These are phyloP conservation scores for Corythoichthys haematopterus DNA, from an alignment of 2,113 vertebrate genomes.

Conservation along the genomic window DNA sequence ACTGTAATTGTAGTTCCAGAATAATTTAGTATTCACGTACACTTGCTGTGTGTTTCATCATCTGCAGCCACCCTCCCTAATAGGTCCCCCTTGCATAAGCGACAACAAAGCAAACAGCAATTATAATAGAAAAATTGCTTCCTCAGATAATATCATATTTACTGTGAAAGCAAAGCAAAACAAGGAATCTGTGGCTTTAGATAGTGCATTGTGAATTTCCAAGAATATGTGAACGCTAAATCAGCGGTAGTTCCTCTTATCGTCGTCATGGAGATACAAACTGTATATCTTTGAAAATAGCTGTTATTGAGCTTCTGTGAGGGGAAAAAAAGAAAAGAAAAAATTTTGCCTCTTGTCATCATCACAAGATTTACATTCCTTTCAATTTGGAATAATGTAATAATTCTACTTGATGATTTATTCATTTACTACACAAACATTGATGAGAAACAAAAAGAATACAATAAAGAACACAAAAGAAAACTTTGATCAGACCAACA, in stretches of 20 bases:
- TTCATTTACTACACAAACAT: conserved; percentile 33
- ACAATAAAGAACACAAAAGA: conserved; percentile 11
- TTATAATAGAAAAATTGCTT: conserved; percentile 58
- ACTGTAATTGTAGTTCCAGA: conserved; percentile 24
- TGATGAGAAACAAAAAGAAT: conserved; percentile 11
- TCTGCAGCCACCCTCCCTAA: conserved; percentile 22
- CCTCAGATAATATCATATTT: conserved; percentile 47
- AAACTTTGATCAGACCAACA: conserved; percentile 33
- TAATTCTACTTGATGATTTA: conserved; percentile 22
- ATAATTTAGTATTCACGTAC: conserved; percentile 28
- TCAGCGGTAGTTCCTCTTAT: conserved; percentile 17
- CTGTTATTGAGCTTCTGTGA: conserved; percentile 30
- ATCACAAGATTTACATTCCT: conserved; percentile 18
- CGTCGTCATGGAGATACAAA: conserved; percentile 13
- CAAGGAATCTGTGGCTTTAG: background rate
- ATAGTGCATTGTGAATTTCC: conserved; percentile 14
- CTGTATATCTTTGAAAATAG: conserved; percentile 17
- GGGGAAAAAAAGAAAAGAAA: conserved; percentile 20
- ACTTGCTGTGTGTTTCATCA: conserved; percentile 51
- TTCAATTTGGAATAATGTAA: background rate
- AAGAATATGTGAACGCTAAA: conserved; percentile 2
- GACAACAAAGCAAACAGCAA: conserved; percentile 51
- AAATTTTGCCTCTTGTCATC: conserved; percentile 23
- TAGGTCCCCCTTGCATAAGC: conserved; percentile 36
- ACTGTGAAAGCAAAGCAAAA: conserved; percentile 17